These are phyloP conservation scores for Adrianichthys oophorus DNA, from an alignment of 2,797 vertebrate species.

Conservation along the genomic window DNA sequence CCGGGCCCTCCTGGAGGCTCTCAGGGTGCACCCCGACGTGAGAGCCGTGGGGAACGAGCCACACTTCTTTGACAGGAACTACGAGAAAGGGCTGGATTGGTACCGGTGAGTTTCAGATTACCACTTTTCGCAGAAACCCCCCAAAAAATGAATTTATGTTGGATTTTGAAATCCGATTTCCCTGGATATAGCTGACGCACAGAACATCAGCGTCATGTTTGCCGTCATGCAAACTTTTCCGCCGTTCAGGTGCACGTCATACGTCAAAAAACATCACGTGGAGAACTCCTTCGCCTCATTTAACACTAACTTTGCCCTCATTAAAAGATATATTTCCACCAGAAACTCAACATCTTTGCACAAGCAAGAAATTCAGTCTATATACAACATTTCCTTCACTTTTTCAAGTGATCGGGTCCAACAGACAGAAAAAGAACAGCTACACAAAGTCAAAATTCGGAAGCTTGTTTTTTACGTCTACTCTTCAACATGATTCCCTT, in stretches of 20 bases:
- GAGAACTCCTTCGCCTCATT: no score
- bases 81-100: conserved; percentile 95
- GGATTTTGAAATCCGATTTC: no score
- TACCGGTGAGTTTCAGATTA: conserved; percentile 84
- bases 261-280: background rate
- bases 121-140: no score
- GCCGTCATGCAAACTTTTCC: conserved; percentile 9
- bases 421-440: no score
- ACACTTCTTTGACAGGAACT: conserved; percentile 99
- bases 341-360: no score
- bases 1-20: conserved; percentile 91
- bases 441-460: no score
- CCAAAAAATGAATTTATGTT: no score
- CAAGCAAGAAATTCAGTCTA: background rate
- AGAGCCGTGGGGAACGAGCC: conserved; percentile 96
- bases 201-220: conserved; percentile 4
- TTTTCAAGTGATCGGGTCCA: background rate
- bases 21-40: conserved; percentile 94
- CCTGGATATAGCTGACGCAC: background rate
- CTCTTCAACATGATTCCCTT: background rate
- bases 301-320: no score
- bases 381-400: background rate
- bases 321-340: no score
- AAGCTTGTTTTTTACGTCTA: no score
- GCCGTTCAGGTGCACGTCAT: background rate